phyloP scores from a whole-genome alignment of 2,797 vertebrate species.

The Sebastes kiyomatsui region DNA sequence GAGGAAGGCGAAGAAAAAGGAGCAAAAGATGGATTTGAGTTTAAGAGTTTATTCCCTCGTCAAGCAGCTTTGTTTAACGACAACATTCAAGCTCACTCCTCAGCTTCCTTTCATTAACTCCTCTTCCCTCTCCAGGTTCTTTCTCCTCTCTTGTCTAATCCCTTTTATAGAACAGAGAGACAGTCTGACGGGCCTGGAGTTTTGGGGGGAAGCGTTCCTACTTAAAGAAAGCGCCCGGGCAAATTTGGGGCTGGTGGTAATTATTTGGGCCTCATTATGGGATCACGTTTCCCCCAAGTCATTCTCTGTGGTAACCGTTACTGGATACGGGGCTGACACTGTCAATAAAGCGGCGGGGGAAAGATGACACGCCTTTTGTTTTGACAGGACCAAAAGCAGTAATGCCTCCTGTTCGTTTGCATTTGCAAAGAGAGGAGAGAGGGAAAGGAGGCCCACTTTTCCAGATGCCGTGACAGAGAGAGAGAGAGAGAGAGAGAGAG shows the following conservation, averaged over 20 bases:
- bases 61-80: background rate
- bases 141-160: slow-evolving; percentile 63
- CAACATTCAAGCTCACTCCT: slow-evolving; percentile 17
- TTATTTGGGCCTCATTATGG: slow-evolving; percentile 81
- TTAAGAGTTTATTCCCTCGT: background rate
- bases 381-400: slow-evolving; percentile 77
- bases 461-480: slow-evolving; percentile 59
- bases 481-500: slow-evolving; percentile 37
- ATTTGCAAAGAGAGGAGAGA: slow-evolving; percentile 56
- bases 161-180: slow-evolving; percentile 71
- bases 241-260: slow-evolving; percentile 76
- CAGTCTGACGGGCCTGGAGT: slow-evolving; percentile 57
- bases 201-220: slow-evolving; percentile 42
- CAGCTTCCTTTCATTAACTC: slow-evolving; percentile 35
- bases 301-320: slow-evolving; percentile 72
- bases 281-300: slow-evolving; percentile 73
- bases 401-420: slow-evolving; percentile 70
- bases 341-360: slow-evolving; percentile 72
- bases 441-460: slow-evolving; percentile 52
- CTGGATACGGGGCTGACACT: slow-evolving; percentile 77
- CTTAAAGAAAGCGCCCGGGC: slow-evolving; percentile 73
- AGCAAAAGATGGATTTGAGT: background rate
- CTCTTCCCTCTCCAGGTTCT: slow-evolving; percentile 47
- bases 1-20: background rate
- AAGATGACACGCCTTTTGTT: slow-evolving; percentile 80